These are phyloP conservation scores for Paracanthobrama guichenoti DNA, from an alignment of 2,113 vertebrate species.

Conservation along the genomic window DNA sequence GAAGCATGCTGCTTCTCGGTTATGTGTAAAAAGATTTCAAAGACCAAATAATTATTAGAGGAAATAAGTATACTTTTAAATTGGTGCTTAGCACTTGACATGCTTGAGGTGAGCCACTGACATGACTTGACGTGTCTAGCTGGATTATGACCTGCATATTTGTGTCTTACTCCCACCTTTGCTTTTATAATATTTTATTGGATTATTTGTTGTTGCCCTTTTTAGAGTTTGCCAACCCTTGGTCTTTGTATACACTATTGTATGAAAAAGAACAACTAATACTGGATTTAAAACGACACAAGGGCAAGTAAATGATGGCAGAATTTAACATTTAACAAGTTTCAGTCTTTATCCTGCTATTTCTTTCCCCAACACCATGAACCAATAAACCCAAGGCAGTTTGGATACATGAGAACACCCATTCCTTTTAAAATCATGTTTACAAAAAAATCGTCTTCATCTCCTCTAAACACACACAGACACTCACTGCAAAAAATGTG, in stretches of 20 bases:
- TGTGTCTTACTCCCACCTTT: background rate
- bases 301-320: background rate
- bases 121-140: background rate
- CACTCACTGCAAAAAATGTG: background rate
- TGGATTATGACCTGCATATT: background rate
- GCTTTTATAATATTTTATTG: background rate
- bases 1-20: background rate
- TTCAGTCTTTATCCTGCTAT: background rate
- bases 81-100: background rate
- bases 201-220: no score
- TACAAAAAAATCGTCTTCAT: slow-evolving; percentile 21
- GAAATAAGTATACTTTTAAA: background rate
- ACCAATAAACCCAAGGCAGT: slow-evolving; percentile 17
- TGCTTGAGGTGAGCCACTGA: background rate
- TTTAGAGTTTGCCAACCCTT: background rate
- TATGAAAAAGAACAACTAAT: background rate
- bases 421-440: slow-evolving; percentile 17
- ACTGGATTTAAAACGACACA: background rate
- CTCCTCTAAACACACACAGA: slow-evolving; percentile 6
- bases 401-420: slow-evolving; percentile 18
- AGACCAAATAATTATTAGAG: background rate
- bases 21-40: background rate
- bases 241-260: background rate
- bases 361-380: slow-evolving; percentile 2
- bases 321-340: background rate